Evolutionary conservation across 2,797 vertebrate genomes (phyloP), one percentile per base, ranked within the genome.

Genomic region (Meriones psammophilus): DNA sequence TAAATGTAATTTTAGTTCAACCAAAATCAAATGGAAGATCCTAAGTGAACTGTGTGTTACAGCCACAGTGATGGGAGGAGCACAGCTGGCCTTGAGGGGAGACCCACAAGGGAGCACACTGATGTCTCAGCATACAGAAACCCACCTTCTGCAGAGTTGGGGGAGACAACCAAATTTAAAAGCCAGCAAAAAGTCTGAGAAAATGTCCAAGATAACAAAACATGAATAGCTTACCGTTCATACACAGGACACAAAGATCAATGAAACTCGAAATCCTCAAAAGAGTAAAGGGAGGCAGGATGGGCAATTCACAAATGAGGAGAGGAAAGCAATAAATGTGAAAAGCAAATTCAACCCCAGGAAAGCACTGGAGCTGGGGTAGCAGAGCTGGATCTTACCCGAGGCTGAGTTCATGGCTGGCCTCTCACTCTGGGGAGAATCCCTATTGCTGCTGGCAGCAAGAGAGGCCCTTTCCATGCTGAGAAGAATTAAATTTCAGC

Each of bases 1-100:
- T 79, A 78, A 83, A 77, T 33, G 24, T 81, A 94, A 94, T 89
- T 77, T 77, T 94, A 76, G 86, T 62, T 62, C 73, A 50, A 91
- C 56, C 64, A 84, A 80, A 42, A 71, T 71, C 50, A 71, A 36
- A 50, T 62, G 86, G 39, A 76, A 68, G 50, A 79, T 80, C 13
- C n/a, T 74, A 78, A 88, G 9, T 56, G 74, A 58, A 60, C 36
- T n/a, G 42, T 13, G 15, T 33, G 66, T 78, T 56, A 56, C 24
- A 74, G 33, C 64, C 30, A 8, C 12, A 33, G 33, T 30, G 64
- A 24, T 4, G 0, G 56, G 33, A 91, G 30, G 69, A 83, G 24
- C 12, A 30, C 2, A 17, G 22, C 20, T 54, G 46, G 17, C 64
- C 12, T 26, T 77, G 2, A 84, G 3, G 9, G 36, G 39, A 64